phyloP scores from a whole-genome alignment of 37 sponge, comb jelly and placozoan species.

The Ephydatia muelleri region DNA sequence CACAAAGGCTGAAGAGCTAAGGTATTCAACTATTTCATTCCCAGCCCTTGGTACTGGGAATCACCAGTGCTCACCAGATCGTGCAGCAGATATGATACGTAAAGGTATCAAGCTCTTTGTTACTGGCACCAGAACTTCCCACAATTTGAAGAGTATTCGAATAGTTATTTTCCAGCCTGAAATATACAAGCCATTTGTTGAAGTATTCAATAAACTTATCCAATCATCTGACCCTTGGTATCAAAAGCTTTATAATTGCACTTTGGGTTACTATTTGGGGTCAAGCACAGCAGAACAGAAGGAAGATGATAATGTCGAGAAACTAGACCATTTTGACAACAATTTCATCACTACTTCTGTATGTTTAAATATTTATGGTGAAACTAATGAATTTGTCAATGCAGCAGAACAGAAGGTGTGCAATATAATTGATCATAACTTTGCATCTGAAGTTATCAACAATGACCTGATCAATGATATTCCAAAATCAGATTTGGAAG shows the following conservation, averaged over 20 bases:
- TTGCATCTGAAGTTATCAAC: constrained; percentile 6
- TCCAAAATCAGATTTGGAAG: not conserved
- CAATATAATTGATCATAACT: constrained; percentile 4
- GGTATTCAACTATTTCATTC: constrained; percentile 40
- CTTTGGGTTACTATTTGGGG: too few relatives aligned
- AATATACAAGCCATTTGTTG: constrained; percentile 15
- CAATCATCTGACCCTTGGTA: not conserved
- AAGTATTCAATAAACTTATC: constrained; percentile 6
- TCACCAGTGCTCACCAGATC: constrained; percentile 16
- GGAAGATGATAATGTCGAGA: too few relatives aligned
- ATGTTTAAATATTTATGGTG: constrained; percentile 7
- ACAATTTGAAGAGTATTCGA: constrained; percentile 10
- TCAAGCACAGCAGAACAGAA: too few relatives aligned
- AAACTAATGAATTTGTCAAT: not conserved
- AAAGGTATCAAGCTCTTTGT: constrained; percentile 31
- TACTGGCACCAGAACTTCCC: not conserved
- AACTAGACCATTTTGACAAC: too few relatives aligned
- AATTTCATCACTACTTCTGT: not conserved
- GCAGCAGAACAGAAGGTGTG: constrained; percentile 7
- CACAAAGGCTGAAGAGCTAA: constrained; percentile 21
- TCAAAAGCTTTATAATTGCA: not conserved
- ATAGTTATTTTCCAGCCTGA: constrained; percentile 34
- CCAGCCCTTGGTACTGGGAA: constrained; percentile 65
- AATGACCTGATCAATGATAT: not conserved
- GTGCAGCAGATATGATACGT: constrained; percentile 40